Base-by-base conservation (phyloP, 92 coral and sea anemone species). In the Muricea muricata region DNA sequence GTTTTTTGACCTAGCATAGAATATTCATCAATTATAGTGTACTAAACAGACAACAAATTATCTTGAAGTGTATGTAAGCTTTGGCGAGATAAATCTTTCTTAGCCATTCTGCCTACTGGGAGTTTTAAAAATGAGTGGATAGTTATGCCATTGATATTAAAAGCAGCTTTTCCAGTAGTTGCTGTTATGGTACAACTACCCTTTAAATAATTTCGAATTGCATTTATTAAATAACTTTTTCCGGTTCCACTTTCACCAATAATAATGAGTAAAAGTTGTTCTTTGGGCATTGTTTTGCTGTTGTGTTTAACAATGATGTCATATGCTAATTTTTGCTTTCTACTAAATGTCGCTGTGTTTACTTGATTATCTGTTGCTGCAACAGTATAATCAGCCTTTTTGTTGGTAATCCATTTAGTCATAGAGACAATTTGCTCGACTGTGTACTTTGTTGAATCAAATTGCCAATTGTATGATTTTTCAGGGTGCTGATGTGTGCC, bases 71-170 rank as follows among this genome's bases (percentile, higher is more conserved):
- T 84, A 41, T 24, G 71, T 69, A 91, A 73, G 35, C 90, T 78
- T 85, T 86, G 86, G 68, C 96, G 92, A 71, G 89, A 57, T 50
- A 92, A 85, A 78, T 90, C 88, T 82, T 86, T 87, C 40, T 90
- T 63, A 35, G 88, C 75, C 79, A 80, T 75, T 76, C 80, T 18
- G 31, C 85, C 95, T 37, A 92, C 93, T 60, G 88, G 93, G 48
- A 92, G 82, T 81, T 89, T 92, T 60, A 92, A 80, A 41, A 87
- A 83, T 17, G 88, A 88, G 70, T 91, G 94, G 35, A 91, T 84
- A 21, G 87, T 87, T 73, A 71, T 65, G 21, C 91, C 87, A 88
- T 88, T 88, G 12, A 74, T 66, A 75, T 88, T 88, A 81, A 82
- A 83, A 26, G 91, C 32, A 41, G 91, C 91, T 75, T 84, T 84